phyloP scores from a whole-genome alignment of 2,888 invertebrate genomes.

The Pyralis farinalis region DNA sequence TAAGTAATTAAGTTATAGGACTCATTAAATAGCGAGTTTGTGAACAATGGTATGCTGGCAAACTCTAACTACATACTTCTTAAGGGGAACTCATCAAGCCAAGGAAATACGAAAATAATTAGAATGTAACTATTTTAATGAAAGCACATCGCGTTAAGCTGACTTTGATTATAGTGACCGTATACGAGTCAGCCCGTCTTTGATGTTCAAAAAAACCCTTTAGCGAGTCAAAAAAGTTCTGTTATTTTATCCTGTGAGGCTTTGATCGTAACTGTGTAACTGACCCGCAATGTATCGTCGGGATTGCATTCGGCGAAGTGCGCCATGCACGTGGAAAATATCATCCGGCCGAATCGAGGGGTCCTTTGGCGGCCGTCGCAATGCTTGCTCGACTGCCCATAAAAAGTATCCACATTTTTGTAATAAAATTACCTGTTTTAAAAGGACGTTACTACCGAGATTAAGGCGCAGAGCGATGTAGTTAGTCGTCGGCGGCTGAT shows the following conservation, averaged over 20 bases:
- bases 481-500: constrained; percentile 76
- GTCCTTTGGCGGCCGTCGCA: constrained; percentile 40
- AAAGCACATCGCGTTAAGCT: constrained; percentile 4
- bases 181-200: constrained; percentile 24
- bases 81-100: constrained; percentile 5
- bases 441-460: constrained; percentile 79
- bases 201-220: constrained; percentile 52
- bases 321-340: constrained; percentile 48
- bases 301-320: constrained; percentile 52
- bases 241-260: constrained; percentile 47
- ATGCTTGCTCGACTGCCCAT: constrained; percentile 63
- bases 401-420: constrained; percentile 73
- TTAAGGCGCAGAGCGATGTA: constrained; percentile 76
- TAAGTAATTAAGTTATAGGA: too few relatives aligned
- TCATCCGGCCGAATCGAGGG: constrained; percentile 32
- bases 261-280: constrained; percentile 48
- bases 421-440: constrained; percentile 80
- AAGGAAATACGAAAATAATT: constrained; percentile 1
- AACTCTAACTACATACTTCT: constrained; percentile 2
- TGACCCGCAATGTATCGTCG: constrained; percentile 52
- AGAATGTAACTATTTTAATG: constrained; percentile 9
- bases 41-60: background rate
- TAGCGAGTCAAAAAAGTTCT: constrained; percentile 45
- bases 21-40: too few relatives aligned
- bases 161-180: constrained; percentile 3